Percentiles rank a stretch among this genome's conserved stretches.
Conservation (phyloP, 1,140 invertebrate species). For the Diplogasteroides magnus region DNA sequence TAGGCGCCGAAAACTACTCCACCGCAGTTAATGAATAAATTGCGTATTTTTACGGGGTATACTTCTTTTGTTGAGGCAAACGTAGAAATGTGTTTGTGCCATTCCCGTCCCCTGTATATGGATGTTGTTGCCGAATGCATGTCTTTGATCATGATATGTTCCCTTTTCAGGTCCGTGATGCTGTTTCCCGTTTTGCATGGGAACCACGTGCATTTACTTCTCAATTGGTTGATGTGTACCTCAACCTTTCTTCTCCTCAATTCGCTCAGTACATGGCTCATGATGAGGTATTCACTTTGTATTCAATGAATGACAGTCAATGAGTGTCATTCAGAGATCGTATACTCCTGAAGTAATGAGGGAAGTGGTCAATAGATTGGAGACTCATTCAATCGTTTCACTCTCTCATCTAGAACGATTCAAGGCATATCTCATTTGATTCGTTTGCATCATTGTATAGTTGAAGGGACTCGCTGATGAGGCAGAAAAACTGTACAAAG, state of each 20-base stretch:
- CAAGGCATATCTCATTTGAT: conserved; percentile 14
- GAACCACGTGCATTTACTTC: conserved; percentile 81
- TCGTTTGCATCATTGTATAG: conserved; percentile 61
- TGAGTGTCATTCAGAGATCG: conserved; percentile 69
- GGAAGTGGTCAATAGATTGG: conserved; percentile 75
- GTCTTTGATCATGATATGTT: neutral
- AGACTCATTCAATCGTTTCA: conserved; percentile 75
- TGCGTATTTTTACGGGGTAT: no score
- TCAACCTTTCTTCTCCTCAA: conserved; percentile 82
- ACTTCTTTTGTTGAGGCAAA: neutral
- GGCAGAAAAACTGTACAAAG: conserved; percentile 72
- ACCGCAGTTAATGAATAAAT: no score
- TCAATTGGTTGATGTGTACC: conserved; percentile 89
- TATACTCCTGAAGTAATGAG: conserved; percentile 85
- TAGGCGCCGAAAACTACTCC: no score
- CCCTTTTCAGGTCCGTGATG: conserved; percentile 57
- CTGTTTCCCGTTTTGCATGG: conserved; percentile 86
- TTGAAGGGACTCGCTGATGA: conserved; percentile 72
- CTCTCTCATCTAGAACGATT: conserved; percentile 58
- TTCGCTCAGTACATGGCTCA: conserved; percentile 81
- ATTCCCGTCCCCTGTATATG: no score
- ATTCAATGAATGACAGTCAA: conserved; percentile 5
- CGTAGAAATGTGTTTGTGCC: no score
- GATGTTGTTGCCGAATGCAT: conserved; percentile 55
- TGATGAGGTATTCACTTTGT: conserved; percentile 66